These are phyloP conservation scores for Chrysaora quinquecirrha DNA, from an alignment of 30 jellyfish, hydroid and myxozoan species.

Conservation along the genomic window DNA sequence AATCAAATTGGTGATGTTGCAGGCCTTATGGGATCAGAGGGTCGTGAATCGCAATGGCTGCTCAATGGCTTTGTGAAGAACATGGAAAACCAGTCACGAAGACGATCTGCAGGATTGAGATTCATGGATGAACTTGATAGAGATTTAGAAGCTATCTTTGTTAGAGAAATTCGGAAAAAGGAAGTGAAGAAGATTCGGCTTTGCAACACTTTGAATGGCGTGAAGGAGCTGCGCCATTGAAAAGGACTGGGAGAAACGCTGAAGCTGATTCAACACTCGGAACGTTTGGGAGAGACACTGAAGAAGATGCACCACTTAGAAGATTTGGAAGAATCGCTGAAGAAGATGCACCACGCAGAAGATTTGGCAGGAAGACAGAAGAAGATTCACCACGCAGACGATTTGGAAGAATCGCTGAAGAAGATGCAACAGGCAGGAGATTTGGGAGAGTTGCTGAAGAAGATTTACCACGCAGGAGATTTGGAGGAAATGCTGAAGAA, in stretches of 20 bases:
- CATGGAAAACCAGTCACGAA: no score
- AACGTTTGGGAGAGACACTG: neutral
- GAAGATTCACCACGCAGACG: neutral
- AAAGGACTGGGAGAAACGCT: conserved; percentile 9
- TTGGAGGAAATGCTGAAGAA: neutral
- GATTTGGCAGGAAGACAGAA: neutral
- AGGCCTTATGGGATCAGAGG: no score
- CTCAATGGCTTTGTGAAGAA: no score
- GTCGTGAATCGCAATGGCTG: no score
- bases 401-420: neutral
- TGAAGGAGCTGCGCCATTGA: no score
- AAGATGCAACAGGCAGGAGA: neutral
- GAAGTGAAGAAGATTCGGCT: no score
- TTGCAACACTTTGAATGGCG: no score
- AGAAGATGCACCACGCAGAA: neutral
- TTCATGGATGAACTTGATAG: no score
- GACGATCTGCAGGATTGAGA: no score
- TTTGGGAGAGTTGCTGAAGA: neutral
- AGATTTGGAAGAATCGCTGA: conserved; percentile 4
- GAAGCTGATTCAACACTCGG: neutral
- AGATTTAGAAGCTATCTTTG: no score
- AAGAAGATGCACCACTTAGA: neutral
- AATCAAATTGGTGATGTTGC: no score
- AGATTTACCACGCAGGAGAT: neutral
- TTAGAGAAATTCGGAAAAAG: no score